Evolutionary conservation across 2,797 vertebrate species (phyloP).

Genomic region (Heteromormyrus szaboi): DNA sequence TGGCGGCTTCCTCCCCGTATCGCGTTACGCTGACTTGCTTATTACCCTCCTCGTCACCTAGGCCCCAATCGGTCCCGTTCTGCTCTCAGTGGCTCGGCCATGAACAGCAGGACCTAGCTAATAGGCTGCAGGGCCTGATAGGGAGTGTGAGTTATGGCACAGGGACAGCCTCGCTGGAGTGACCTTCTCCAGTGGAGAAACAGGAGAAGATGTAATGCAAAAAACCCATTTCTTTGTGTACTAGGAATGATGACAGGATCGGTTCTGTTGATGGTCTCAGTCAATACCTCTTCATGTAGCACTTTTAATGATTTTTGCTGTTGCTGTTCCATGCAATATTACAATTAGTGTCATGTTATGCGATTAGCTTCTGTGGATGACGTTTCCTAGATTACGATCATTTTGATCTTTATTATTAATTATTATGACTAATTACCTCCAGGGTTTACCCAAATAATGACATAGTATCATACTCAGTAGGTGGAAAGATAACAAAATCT

Average conservation of each 20-base stretch:
- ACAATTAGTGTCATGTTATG: neutral
- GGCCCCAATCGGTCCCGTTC: neutral
- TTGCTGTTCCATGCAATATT: neutral
- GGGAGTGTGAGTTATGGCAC: neutral
- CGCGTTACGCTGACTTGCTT: neutral
- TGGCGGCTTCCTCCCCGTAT: neutral
- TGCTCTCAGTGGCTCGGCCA: neutral
- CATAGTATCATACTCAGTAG: neutral
- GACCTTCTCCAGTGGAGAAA: neutral
- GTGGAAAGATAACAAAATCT: neutral
- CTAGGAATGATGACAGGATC: neutral
- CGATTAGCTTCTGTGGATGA: neutral
- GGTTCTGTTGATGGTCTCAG: neutral
- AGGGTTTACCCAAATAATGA: neutral
- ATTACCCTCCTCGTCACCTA: neutral
- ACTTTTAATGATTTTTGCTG: neutral
- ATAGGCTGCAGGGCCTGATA: neutral
- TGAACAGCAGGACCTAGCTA: neutral
- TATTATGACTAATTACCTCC: neutral
- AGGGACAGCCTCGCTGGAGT: neutral
- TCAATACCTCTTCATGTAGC: neutral
- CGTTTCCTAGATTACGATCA: neutral
- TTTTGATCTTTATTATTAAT: slow-evolving; percentile 1
- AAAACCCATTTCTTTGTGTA: neutral
- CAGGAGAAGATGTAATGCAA: neutral